Evolutionary conservation across 2,888 invertebrate species (phyloP), one percentile per base, ranked within the genome.

Genomic region (Elmis aenea): DNA sequence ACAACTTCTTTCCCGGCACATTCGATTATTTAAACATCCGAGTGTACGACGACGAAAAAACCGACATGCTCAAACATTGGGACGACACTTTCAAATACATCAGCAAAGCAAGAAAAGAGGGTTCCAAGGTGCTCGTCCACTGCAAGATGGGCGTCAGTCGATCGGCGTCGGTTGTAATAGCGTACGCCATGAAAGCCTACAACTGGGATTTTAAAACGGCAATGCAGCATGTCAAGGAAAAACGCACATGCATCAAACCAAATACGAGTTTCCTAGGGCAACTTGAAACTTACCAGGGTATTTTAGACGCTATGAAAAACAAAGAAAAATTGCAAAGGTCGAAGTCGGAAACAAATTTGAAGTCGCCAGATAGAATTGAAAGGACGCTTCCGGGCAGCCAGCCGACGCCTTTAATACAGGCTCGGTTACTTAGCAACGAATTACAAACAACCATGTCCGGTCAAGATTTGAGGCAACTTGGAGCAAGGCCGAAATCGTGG

Each of bases 111-210:
- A 83, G 82, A 66, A 83, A 85, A 55, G 84, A 86, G 58, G 90
- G 90, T 35, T 91, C 90, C 37, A 93, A 93, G 70, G 94, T 95
- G 36, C 74, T 99, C 56, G 97, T 99, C 30, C 97, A 99, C 68
- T 99, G 99, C 69, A 97, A 97, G 73, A 97, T 97, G 94, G 99
- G 99, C 13, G 91, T 99, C 43, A 96, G 95, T 66, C 77, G 97
- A 48, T 97, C 97, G 13, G 96, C 97, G 3, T 95, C 95, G 2
- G 96, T 96, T 13, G 97, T 96, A 13, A 93, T 96, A 58, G 96
- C 96, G 0, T 96, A 93, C 70, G 90, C 93, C 13, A 99, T 99
- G 97, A 97, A 97, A 70, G 92, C 93, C 11, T 88, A 87, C 68
- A 87, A 89, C 62, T 93, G 92, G 93, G 84, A 89, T 58, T 85